Conservation (phyloP, 35 echinoderm and acorn worm species). For the Ptychodera flava region DNA sequence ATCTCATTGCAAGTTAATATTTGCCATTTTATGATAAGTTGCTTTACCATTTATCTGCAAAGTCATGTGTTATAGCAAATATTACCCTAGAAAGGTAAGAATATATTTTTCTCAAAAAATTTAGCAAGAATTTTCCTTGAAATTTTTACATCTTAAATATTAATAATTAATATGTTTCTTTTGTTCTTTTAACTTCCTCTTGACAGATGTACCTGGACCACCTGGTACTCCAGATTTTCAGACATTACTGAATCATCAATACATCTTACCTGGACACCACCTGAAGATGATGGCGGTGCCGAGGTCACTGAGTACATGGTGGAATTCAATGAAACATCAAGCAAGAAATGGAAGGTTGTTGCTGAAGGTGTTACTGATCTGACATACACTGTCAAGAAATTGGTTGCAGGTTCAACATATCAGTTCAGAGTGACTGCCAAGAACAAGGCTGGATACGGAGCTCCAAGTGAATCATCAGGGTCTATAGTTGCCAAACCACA, state of each 20-base stretch:
- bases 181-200: too few relatives aligned
- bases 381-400: slow-evolving; percentile 43
- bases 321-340: neutral
- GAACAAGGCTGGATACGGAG: neutral
- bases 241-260: neutral
- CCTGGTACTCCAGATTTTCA: neutral
- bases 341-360: slow-evolving; percentile 5
- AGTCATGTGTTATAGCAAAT: too few relatives aligned
- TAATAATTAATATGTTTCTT: too few relatives aligned
- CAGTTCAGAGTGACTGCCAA: slow-evolving; percentile 8
- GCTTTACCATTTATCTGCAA: too few relatives aligned
- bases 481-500: slow-evolving; percentile 9
- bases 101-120: too few relatives aligned
- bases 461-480: slow-evolving; percentile 6
- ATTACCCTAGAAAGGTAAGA: too few relatives aligned
- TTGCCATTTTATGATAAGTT: too few relatives aligned
- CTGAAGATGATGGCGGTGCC: neutral
- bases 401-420: slow-evolving; percentile 22
- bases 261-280: neutral
- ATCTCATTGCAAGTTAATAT: too few relatives aligned
- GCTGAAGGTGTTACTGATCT: slow-evolving; percentile 8
- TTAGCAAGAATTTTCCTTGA: too few relatives aligned
- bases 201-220: slow-evolving; percentile 13
- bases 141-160: too few relatives aligned
- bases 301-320: slow-evolving; percentile 6